These are phyloP conservation scores for Zosterops pallidus DNA, from an alignment of 2,113 vertebrate species.

Conservation along the genomic window DNA sequence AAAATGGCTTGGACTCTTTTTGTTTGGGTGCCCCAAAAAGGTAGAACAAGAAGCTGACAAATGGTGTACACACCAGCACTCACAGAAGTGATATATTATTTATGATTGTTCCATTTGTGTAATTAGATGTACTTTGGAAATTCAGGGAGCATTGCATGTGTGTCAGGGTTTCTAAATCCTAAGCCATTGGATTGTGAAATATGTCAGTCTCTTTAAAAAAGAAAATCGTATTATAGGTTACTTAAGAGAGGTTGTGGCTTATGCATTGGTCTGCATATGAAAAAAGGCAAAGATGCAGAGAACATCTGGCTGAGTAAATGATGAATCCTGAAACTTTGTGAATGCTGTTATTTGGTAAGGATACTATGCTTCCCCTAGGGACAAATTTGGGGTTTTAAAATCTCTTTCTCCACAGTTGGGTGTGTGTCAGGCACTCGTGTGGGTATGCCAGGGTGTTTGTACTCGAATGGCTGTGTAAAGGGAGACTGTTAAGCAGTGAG, in stretches of 20 bases:
- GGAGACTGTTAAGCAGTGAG: neutral
- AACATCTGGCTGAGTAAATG: neutral
- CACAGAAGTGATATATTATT: neutral
- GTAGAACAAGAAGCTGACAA: neutral
- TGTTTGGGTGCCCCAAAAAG: neutral
- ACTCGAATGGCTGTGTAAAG: neutral
- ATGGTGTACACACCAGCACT: neutral
- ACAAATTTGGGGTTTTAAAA: neutral
- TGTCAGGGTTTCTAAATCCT: neutral
- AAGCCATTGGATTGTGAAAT: neutral
- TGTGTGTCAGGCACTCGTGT: neutral
- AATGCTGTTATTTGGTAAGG: neutral
- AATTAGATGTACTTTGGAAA: neutral
- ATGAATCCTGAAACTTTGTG: neutral
- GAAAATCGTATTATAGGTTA: neutral
- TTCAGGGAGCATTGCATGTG: neutral
- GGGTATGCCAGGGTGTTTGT: neutral
- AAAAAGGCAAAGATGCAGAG: neutral
- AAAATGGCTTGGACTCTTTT: neutral
- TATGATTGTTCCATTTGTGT: neutral
- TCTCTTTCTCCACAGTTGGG: rapidly evolving
- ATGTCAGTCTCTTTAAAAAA: neutral
- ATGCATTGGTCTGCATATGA: neutral
- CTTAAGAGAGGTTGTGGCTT: neutral
- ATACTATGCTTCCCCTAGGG: neutral